Evolutionary conservation across 2,888 invertebrate species (phyloP), one percentile per base, ranked within the genome.

Genomic region (Altica lythri): DNA sequence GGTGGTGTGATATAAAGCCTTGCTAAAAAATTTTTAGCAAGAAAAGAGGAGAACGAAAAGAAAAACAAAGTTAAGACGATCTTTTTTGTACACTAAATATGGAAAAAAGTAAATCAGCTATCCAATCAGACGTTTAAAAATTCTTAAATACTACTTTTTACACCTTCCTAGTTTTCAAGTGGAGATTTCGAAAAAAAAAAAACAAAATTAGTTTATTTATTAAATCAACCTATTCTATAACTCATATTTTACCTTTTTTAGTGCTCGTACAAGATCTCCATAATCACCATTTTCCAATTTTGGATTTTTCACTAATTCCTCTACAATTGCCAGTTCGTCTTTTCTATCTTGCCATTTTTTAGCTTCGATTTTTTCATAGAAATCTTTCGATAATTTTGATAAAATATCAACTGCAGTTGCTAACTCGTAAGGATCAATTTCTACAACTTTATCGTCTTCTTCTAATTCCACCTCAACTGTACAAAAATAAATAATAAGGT

Each of bases 281-380:
- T 95, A 98, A 70, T 98, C 97, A 0, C 95, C 96, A 62, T 85
- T 85, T 71, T 95, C 95, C 37, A 98, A 75, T 73, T 90, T 95
- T 0, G 92, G 95, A 71, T 83, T 84, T 65, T 90, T 88, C 6
- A 92, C 72, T 13, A 95, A 77, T 60, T 83, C 84, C 61, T 94
- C 92, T 8, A 97, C 74, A 0, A 81, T 80, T 65, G 97, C 97
- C 9, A 99, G 75, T 0, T 90, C 89, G 72, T 97, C 96, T 72
- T 95, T 96, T 18, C 99, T 81, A 52, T 97, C 93, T 71, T 93
- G 93, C 99, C 96, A 99, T 71, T 95, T 97, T 75, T 94, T 96
- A 0, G 92, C 92, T 68, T 98, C 95, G 2, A 92, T 74, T 74
- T 95, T 92, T 2, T 96, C 95, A 72, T 89, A 95, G 75, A 97